Conservation (phyloP, 2,888 invertebrate species). For the Lasiommata megera region DNA sequence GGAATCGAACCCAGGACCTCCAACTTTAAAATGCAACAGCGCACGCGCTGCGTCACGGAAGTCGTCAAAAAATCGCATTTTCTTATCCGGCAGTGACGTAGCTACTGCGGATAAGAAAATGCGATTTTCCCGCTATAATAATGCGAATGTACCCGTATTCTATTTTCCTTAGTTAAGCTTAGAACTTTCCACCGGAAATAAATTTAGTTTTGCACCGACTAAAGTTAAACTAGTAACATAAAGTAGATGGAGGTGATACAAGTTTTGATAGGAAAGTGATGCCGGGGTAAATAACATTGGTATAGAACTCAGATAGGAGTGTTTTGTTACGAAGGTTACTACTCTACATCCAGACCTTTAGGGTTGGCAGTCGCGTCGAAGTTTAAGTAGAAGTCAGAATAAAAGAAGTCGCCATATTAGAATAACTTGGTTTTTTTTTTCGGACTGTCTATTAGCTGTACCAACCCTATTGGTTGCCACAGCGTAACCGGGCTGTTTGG, state of each 20-base stretch:
- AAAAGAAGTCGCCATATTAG: too few species aligned
- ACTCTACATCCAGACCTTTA: background rate
- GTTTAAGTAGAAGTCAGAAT: background rate
- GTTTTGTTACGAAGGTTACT: conserved; percentile 13
- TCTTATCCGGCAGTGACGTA: too few species aligned
- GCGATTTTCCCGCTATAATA: background rate
- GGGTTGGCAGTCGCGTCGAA: conserved; percentile 3
- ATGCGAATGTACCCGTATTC: background rate
- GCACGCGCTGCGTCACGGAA: too few species aligned
- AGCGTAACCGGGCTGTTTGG: too few species aligned
- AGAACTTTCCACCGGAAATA: conserved; percentile 5
- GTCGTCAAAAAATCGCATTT: too few species aligned
- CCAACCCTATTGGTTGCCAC: too few species aligned
- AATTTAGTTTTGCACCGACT: conserved; percentile 10
- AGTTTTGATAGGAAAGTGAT: conserved; percentile 34
- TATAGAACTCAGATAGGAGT: conserved; percentile 18
- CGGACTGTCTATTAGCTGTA: too few species aligned
- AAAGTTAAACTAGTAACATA: conserved; percentile 27
- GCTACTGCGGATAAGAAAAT: background rate
- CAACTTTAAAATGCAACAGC: too few species aligned
- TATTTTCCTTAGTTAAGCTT: conserved; percentile 11
- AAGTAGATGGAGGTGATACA: conserved; percentile 28
- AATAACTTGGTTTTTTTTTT: too few species aligned
- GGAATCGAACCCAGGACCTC: too few species aligned
- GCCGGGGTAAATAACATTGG: conserved; percentile 29